A percentile compares a stretch with the other conserved stretches of the same genome.
Conservation (phyloP, 92 coral and sea anemone genomes). For the Parazoanthus atlanticus region DNA sequence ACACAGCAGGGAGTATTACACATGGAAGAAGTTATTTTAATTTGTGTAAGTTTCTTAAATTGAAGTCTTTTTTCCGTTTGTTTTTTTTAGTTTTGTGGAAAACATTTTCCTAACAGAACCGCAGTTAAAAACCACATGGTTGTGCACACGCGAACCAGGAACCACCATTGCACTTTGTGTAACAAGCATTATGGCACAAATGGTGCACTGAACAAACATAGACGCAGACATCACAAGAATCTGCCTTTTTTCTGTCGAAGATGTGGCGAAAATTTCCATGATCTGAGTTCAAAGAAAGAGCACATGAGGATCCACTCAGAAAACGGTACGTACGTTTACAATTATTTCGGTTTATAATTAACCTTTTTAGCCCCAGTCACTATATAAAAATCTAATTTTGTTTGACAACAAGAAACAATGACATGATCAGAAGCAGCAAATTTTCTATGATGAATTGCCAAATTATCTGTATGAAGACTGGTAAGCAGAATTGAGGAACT, state of each 20-base stretch:
- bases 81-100: constrained; percentile 7
- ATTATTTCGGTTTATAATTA: too few relatives aligned
- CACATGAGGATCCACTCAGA: constrained; percentile 14
- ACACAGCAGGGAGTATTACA: too few relatives aligned
- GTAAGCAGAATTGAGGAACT: too few relatives aligned
- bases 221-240: constrained; percentile 20
- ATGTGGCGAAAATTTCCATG: constrained; percentile 33
- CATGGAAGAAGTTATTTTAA: too few relatives aligned
- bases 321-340: background rate
- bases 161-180: constrained; percentile 39
- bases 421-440: too few relatives aligned
- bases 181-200: constrained; percentile 32
- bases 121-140: constrained; percentile 31
- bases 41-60: too few relatives aligned
- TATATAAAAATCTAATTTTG: too few relatives aligned
- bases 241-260: constrained; percentile 17
- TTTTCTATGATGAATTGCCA: too few relatives aligned
- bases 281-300: constrained; percentile 15
- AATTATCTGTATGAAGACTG: too few relatives aligned
- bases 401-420: too few relatives aligned
- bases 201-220: constrained; percentile 27
- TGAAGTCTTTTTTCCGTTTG: background rate
- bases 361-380: too few relatives aligned
- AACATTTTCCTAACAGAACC: background rate
- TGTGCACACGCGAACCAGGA: constrained; percentile 32